Base-by-base conservation (phyloP, 2,888 invertebrate species). In the Thymelicus sylvestris region DNA sequence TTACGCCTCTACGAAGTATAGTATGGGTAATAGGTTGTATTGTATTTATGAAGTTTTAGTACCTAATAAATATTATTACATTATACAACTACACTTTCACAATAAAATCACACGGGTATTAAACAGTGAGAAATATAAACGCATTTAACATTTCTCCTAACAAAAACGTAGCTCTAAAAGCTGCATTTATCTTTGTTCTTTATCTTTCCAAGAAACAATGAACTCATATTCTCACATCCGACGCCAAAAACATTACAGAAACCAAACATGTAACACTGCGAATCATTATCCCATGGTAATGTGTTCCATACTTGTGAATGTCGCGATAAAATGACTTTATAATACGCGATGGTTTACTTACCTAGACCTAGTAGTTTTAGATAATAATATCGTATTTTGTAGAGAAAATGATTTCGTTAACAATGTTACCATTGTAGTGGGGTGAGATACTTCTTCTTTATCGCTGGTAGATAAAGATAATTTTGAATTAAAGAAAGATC, bases 211-310 rank as follows among this genome's bases (percentile, higher is more conserved):
- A 0, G 8, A 66, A 66, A 66, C 66, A 66, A 66, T 66, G 66
- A 59, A 48, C 66, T 66, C 59, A 59, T 48, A 66, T 66, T 66
- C 57, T 59, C 66, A 66, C 66, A 66, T 31, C 15, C 31, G 38
- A 65, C 50, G 55, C 65, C 65, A 55, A 66, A 59, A 66, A 44
- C 66, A 66, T 66, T 41, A 57, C 59, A 59, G 41, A 66, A 66
- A 59, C 57, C 15, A 66, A 59, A 59, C 57, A 48, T 59, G 10
- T 10, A 6, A 7, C 31, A 31, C 2, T 31, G 57, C n/a, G 41
- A 66, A 55, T 41, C 13, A 66, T 66, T 66, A 44, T 66, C 66
- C 24, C 24, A 47, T 66, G n/a, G 31, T 31, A 31, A n/a, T 38
- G 31, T 31, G 5, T 31, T 31, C 31, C 47, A 13, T 39, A 50